These are phyloP conservation scores for Schizopygopsis malacanthus DNA, from an alignment of 2,797 vertebrate species.

Conservation along the genomic window DNA sequence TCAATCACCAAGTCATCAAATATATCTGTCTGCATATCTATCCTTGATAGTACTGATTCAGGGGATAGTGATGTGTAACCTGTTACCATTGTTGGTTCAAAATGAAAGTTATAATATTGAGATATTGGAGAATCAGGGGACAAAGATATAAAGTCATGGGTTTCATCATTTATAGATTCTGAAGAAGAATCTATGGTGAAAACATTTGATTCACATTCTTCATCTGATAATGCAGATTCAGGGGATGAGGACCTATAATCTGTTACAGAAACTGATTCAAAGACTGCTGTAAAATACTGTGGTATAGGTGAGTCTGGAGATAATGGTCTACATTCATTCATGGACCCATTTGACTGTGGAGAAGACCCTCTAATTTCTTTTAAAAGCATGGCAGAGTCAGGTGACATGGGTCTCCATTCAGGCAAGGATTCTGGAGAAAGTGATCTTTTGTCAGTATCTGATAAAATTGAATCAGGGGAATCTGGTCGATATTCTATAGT, in stretches of 20 bases:
- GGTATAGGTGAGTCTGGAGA: slow-evolving; percentile 64
- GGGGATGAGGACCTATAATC: slow-evolving; percentile 59
- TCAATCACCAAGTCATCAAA: not conserved
- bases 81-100: slow-evolving; percentile 33
- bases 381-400: slow-evolving; percentile 53
- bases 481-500: slow-evolving; percentile 52
- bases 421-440: slow-evolving; percentile 44
- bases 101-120: slow-evolving; percentile 9
- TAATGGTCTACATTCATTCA: slow-evolving; percentile 62
- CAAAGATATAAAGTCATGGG: not conserved
- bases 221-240: slow-evolving; percentile 64
- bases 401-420: slow-evolving; percentile 49
- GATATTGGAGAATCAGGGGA: slow-evolving; percentile 55
- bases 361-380: slow-evolving; percentile 66
- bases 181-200: slow-evolving; percentile 35
- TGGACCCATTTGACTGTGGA: slow-evolving; percentile 68
- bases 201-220: slow-evolving; percentile 58
- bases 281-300: slow-evolving; percentile 19
- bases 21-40: slow-evolving; percentile 39
- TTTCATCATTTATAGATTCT: slow-evolving; percentile 47
- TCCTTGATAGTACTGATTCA: slow-evolving; percentile 65
- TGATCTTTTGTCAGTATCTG: slow-evolving; percentile 22
- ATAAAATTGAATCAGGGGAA: slow-evolving; percentile 57
- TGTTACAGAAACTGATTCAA: slow-evolving; percentile 34
- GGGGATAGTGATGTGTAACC: slow-evolving; percentile 59